Evolutionary conservation across 1,140 invertebrate species (phyloP).

Genomic region (Amyelois transitella): DNA sequence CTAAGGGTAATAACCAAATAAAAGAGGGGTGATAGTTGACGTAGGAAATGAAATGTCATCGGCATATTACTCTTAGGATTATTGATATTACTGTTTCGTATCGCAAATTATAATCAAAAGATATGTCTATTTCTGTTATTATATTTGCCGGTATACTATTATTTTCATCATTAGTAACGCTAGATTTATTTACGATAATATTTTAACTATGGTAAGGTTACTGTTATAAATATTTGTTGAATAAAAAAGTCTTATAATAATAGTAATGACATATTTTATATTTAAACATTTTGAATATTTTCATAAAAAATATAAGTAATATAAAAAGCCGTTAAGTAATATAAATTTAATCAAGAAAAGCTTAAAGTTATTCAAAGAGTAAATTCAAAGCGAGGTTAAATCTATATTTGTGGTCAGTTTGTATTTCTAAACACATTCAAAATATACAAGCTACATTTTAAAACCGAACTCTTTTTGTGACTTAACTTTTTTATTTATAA

Average conservation of each 20-base stretch:
- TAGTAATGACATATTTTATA: too few species aligned
- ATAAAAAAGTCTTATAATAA: too few species aligned
- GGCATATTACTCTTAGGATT: slow-evolving; percentile 58
- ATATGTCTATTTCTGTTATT: background rate
- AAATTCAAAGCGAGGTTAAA: background rate
- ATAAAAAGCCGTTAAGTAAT: too few species aligned
- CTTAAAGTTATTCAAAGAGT: background rate
- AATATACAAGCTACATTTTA: background rate
- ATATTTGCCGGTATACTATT: too few species aligned
- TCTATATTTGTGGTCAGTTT: background rate
- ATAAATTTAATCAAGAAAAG: too few species aligned
- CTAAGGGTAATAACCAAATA: slow-evolving; percentile 45
- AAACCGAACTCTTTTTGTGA: background rate
- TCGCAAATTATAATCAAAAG: slow-evolving; percentile 12
- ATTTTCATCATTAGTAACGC: too few species aligned
- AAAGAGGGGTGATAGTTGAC: slow-evolving; percentile 53
- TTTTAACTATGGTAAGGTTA: too few species aligned
- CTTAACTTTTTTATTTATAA: background rate
- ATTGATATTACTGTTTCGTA: slow-evolving; percentile 47
- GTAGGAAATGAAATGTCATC: slow-evolving; percentile 69
- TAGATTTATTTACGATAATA: background rate
- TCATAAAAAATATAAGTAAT: too few species aligned
- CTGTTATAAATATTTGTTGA: too few species aligned
- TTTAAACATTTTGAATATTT: too few species aligned
- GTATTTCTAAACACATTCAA: background rate